Evolutionary conservation across 2,113 vertebrate species (phyloP).

Genomic region (Electrona antarctica): DNA sequence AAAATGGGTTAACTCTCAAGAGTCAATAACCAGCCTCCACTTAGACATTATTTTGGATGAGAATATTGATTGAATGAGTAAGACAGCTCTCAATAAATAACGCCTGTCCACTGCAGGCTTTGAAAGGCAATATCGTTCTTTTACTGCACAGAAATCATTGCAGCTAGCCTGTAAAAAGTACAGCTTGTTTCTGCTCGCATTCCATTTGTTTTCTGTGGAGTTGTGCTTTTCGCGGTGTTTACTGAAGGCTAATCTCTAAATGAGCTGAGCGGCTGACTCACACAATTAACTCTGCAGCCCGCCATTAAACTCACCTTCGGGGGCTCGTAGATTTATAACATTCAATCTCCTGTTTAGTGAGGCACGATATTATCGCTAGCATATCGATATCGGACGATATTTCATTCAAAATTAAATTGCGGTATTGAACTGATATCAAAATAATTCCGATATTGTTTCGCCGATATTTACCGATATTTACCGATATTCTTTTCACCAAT

Average conservation of each 20-base stretch:
- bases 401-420: too few species aligned
- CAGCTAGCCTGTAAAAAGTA: not conserved
- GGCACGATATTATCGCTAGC: too few species aligned
- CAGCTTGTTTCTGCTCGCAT: not conserved
- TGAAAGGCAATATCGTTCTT: conserved; percentile 24
- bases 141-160: not conserved
- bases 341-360: not conserved
- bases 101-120: not conserved
- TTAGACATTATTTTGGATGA: conserved; percentile 4
- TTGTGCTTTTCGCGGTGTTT: not conserved
- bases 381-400: too few species aligned
- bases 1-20: not conserved
- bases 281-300: too few species aligned
- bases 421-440: too few species aligned
- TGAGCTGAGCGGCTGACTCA: not conserved
- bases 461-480: too few species aligned
- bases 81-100: conserved; percentile 21
- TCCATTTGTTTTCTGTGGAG: not conserved
- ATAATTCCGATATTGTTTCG: too few species aligned
- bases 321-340: not conserved
- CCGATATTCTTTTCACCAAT: too few species aligned
- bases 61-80: conserved; percentile 15
- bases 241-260: not conserved
- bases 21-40: conserved; percentile 7
- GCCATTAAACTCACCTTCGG: not conserved